Evolutionary conservation across 1,140 invertebrate genomes (phyloP).

Genomic region (Hyles euphorbiae): DNA sequence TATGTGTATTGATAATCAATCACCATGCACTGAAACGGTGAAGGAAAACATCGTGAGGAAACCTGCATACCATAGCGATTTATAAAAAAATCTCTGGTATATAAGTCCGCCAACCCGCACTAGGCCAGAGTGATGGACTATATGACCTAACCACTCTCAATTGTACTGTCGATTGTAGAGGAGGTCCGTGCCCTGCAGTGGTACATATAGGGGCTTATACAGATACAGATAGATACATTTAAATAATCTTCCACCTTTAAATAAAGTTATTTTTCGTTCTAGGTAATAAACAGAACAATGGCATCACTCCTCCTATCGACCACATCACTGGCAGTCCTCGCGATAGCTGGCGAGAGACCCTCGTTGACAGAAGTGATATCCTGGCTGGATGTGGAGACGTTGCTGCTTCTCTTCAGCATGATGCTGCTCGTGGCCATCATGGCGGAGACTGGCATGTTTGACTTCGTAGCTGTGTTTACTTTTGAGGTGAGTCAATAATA

Average conservation of each 20-base stretch:
- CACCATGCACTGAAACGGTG: constrained; percentile 87
- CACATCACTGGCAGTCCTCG: constrained; percentile 83
- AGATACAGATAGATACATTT: too few species aligned
- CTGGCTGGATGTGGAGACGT: constrained; percentile 93
- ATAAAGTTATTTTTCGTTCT: constrained; percentile 6
- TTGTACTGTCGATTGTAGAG: too few species aligned
- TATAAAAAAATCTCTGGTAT: too few species aligned
- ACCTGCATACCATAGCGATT: too few species aligned
- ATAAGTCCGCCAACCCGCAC: too few species aligned
- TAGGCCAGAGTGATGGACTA: too few species aligned
- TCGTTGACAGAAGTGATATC: constrained; percentile 84
- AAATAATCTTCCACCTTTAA: too few species aligned
- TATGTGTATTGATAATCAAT: too few species aligned
- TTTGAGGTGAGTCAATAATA: constrained; percentile 78
- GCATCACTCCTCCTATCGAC: constrained; percentile 90
- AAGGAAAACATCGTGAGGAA: too few species aligned
- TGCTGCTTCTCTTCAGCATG: constrained; percentile 93
- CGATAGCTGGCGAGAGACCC: constrained; percentile 84
- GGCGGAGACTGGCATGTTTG: constrained; percentile 92
- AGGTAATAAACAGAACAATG: constrained; percentile 87
- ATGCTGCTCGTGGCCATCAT: constrained; percentile 93
- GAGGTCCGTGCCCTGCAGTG: too few species aligned
- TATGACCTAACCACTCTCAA: too few species aligned
- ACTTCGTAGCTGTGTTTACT: constrained; percentile 89
- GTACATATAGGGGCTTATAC: too few species aligned